A percentile compares a stretch with the other conserved stretches of the same genome.
phyloP scores from a whole-genome alignment of 2,113 vertebrate species.

The Ibidorhyncha struthersii region DNA sequence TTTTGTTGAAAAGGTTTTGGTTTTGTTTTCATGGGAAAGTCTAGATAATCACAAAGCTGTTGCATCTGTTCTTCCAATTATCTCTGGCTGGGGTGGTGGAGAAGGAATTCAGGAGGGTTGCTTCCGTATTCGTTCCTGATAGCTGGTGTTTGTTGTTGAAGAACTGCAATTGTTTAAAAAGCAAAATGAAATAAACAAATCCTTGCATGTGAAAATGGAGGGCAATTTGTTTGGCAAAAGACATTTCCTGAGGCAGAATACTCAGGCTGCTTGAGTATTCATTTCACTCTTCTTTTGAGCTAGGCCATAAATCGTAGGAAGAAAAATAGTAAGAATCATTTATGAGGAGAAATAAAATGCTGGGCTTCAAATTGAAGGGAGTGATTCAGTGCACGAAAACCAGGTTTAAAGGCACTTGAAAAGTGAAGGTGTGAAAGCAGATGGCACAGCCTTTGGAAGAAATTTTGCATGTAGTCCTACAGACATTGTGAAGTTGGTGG shows the following conservation, averaged over 20 bases:
- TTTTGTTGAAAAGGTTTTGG: slow-evolving; percentile 23
- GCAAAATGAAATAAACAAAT: background rate
- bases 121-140: background rate
- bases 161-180: background rate
- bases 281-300: background rate
- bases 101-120: background rate
- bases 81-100: background rate
- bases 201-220: background rate
- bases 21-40: slow-evolving; percentile 12
- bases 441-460: slow-evolving; percentile 5
- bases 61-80: slow-evolving; percentile 1
- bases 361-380: background rate
- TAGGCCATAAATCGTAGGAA: background rate
- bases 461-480: background rate
- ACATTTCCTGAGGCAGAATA: background rate
- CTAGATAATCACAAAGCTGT: background rate
- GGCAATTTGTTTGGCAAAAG: background rate
- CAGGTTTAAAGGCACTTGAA: background rate
- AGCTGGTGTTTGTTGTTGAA: background rate
- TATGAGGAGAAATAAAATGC: background rate
- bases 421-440: background rate
- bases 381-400: background rate
- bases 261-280: background rate
- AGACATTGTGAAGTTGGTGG: background rate
- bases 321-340: background rate